Evolutionary conservation across 2,797 vertebrate species (phyloP), one percentile per base, ranked within the genome.

Genomic region (Eulemur mongoz): DNA sequence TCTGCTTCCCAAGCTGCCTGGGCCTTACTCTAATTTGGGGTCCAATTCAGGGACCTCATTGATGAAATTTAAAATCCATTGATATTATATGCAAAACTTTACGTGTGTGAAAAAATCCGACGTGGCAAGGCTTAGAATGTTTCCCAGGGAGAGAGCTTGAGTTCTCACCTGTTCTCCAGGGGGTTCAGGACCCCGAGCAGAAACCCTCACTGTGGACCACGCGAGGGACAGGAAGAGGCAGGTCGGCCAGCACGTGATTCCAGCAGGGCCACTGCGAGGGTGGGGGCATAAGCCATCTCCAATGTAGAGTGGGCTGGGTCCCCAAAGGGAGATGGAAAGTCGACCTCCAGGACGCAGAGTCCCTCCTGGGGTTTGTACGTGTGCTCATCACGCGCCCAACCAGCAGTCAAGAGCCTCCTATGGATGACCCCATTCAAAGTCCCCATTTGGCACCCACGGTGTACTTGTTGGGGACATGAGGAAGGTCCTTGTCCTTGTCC

Each of bases 161-260:
- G 38, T 27, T 72, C 76, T 89, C 22, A 23, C 14, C 20, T 20
- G 4, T 35, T 95, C 35, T 96, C 43, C 15, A 5, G 1, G 40
- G 63, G 57, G 12, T n/a, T 93, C 75, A 22, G 32, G 75, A 88
- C 14, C 35, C 15, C 12, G 69, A 82, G 38, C 11, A 72, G 78
- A 73, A 76, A 32, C 20, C n/a, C 27, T 73, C 11, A 7, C 4
- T 76, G 57, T 52, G 88, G 72, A 91, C 48, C 54, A 22, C 65
- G 40, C 40, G 32, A 23, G 30, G 23, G 5, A 9, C 11, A 43
- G 84, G 54, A 82, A 61, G 38, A 59, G 18, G 57, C 32, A 35
- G 63, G 15, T 0, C 1, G 20, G 18, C 10, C 9, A 79, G 38
- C 17, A 1, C 0, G 2, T 4, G 63, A 89, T 57, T 57, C 43